Conservation (phyloP, 1,140 invertebrate genomes). For the Anadara kagoshimensis region DNA sequence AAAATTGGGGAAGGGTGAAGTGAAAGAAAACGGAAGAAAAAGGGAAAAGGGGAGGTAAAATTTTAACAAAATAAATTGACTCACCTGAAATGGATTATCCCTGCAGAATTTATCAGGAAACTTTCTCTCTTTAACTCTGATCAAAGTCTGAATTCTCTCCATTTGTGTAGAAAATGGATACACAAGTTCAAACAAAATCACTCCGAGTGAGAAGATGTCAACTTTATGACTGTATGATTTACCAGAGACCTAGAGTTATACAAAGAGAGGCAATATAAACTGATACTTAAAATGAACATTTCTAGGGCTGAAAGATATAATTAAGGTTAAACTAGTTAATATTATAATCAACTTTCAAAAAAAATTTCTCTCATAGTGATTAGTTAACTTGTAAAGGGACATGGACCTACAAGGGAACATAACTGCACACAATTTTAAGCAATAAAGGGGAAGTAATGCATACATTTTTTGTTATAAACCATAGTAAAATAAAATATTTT, state of each 20-base stretch:
- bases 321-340: not conserved
- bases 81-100: conserved; percentile 83
- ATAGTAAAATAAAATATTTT: too few species aligned
- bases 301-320: not conserved
- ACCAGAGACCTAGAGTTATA: conserved; percentile 77
- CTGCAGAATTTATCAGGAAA: conserved; percentile 83
- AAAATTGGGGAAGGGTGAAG: not conserved
- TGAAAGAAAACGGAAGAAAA: not conserved
- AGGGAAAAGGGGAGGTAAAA: not conserved
- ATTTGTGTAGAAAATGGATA: conserved; percentile 92
- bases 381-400: too few species aligned
- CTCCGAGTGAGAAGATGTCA: conserved; percentile 95
- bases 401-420: too few species aligned
- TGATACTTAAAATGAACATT: not conserved
- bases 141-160: conserved; percentile 81
- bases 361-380: too few species aligned
- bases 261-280: not conserved
- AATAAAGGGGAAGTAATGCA: too few species aligned
- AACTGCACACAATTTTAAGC: too few species aligned
- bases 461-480: too few species aligned
- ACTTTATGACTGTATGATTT: conserved; percentile 93
- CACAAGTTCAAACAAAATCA: conserved; percentile 95
- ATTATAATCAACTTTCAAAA: not conserved
- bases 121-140: conserved; percentile 79
- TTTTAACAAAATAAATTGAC: conserved; percentile 25